phyloP scores from a whole-genome alignment of 2,888 invertebrate species.

The Drosophila rubida region DNA sequence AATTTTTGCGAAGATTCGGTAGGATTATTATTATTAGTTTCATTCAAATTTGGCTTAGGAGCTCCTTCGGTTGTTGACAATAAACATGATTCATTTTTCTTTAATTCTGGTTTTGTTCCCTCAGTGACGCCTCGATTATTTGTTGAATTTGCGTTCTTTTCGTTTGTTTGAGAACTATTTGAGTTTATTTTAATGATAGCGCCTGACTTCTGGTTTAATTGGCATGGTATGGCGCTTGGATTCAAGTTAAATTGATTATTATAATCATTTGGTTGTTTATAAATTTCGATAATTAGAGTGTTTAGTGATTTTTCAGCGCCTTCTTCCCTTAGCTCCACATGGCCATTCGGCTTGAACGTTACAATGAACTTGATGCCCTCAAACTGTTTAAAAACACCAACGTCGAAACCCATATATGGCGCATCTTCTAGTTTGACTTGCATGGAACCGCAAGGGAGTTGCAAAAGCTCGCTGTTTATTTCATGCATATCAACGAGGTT shows the following conservation, averaged over 20 bases:
- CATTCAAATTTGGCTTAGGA: background rate
- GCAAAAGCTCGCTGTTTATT: constrained; percentile 36
- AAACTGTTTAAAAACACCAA: constrained; percentile 16
- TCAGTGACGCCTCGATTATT: background rate
- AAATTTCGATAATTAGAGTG: constrained; percentile 20
- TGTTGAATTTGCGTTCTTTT: background rate
- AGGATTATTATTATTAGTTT: background rate
- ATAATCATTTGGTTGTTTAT: background rate
- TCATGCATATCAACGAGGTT: constrained; percentile 17
- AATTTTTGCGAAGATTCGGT: background rate
- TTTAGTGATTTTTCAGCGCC: constrained; percentile 28
- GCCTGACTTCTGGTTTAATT: background rate
- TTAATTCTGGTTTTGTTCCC: background rate
- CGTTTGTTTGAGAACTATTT: background rate
- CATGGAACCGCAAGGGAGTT: constrained; percentile 28
- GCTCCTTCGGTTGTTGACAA: background rate
- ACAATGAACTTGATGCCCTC: constrained; percentile 13
- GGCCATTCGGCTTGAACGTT: background rate
- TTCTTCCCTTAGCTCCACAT: constrained; percentile 30
- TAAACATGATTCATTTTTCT: background rate
- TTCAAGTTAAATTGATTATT: background rate
- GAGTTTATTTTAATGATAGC: background rate
- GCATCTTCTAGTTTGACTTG: constrained; percentile 39
- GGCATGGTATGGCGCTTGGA: no score
- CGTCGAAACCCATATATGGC: background rate